Evolutionary conservation across 2,797 vertebrate species (phyloP).

Genomic region (Macroramphosus scolopax): DNA sequence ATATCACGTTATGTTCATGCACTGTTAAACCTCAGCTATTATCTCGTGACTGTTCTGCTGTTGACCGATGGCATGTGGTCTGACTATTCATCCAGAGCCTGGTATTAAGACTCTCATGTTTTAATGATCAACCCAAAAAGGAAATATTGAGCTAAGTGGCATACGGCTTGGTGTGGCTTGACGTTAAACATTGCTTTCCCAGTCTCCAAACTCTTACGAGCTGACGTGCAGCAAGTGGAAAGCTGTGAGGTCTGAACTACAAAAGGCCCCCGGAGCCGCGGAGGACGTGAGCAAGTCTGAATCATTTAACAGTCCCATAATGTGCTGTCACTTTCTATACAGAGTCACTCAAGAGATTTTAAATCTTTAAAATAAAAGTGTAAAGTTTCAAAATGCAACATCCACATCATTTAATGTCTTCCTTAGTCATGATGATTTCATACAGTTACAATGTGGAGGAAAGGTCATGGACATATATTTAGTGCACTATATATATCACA

Average conservation of each 20-base stretch:
- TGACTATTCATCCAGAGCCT: constrained; percentile 65
- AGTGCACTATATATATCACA: constrained; percentile 8
- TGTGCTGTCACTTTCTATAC: constrained; percentile 29
- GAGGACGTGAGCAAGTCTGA: constrained; percentile 30
- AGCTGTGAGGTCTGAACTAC: constrained; percentile 23
- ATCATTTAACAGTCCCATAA: constrained; percentile 58
- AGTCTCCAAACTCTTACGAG: constrained; percentile 17
- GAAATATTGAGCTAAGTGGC: constrained; percentile 77
- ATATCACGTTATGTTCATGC: too few species aligned
- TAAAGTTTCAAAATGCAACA: constrained; percentile 1
- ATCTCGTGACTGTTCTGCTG: constrained; percentile 21
- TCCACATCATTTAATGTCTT: constrained; percentile 10
- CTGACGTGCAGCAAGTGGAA: constrained; percentile 16
- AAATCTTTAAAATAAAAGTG: constrained; percentile 12
- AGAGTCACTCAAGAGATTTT: constrained; percentile 22
- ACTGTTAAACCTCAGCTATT: neutral
- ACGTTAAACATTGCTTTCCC: constrained; percentile 60
- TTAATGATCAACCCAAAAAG: constrained; percentile 72
- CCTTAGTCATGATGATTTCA: constrained; percentile 14
- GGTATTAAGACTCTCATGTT: constrained; percentile 74
- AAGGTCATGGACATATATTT: constrained; percentile 18
- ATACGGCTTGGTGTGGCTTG: constrained; percentile 47
- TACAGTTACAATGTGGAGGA: constrained; percentile 5
- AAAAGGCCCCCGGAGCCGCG: constrained; percentile 32
- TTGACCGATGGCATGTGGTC: constrained; percentile 34